Evolutionary conservation across 1,140 invertebrate species (phyloP), one percentile per base, ranked within the genome.

Genomic region (Epicauta chinensis): DNA sequence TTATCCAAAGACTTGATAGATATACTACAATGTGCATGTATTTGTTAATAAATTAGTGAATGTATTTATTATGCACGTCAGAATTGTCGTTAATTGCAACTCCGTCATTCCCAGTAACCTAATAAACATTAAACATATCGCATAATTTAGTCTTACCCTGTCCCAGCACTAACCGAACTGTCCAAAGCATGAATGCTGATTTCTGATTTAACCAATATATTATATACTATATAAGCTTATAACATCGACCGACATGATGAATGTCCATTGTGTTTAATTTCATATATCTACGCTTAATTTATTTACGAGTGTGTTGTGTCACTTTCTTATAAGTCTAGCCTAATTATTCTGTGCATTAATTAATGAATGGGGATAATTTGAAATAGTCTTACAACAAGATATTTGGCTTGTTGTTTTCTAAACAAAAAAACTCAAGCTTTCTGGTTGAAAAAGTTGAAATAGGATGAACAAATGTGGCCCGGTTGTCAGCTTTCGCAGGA

Each of bases 101-200:
- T 62, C 57, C 57, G 60, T 62, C 60, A 62, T 59, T 57, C 42
- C 54, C 60, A 62, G 60, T 55, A 51, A 62, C 54, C 60, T 62
- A 62, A 62, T 62, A 62, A 62, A 62, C 60, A 62, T 62, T 62
- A 62, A 59, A 62, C 60, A 62, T 57, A 54, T 52, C 56, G 56
- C 51, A 61, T 61, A 62, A 62, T 62, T 62, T 57, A 62, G 60
- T 62, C 60, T 62, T 62, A 62, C 60, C 57, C 60, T 56, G 57
- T 51, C 54, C 58, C 58, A 59, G 53, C 51, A 46, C 45, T 55
- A 61, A 23, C 23, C 60, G 54, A 55, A 59, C 57, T 57, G 55
- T 57, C 55, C 55, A 31, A 42, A 37, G 47, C 55, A 51, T 45
- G 53, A 56, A 56, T 56, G 48, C 55, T 57, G 55, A 57, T 57